These are phyloP conservation scores for Lichenostomus cassidix DNA, from an alignment of 2,113 vertebrate genomes.

Conservation along the genomic window DNA sequence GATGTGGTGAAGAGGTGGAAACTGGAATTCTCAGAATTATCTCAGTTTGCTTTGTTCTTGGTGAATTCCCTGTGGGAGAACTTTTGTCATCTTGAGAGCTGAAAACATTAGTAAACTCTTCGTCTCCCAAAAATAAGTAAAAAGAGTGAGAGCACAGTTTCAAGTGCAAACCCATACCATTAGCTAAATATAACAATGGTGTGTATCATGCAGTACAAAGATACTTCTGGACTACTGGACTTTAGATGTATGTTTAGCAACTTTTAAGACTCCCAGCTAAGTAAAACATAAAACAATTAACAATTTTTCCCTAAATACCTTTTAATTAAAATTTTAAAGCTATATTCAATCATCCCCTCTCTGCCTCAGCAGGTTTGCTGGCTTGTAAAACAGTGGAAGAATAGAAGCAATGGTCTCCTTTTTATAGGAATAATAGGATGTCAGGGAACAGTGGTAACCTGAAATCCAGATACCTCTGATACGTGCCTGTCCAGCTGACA, in stretches of 20 bases:
- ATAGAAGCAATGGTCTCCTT: background rate
- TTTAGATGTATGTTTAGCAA: background rate
- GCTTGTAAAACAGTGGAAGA: background rate
- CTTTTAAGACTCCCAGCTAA: background rate
- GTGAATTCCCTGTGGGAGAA: background rate
- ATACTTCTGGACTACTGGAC: too few species aligned
- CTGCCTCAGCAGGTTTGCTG: background rate
- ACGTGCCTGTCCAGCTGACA: rapidly evolving
- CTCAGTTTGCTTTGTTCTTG: background rate
- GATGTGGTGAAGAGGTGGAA: background rate
- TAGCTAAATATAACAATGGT: background rate
- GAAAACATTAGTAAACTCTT: background rate
- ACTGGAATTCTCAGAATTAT: background rate
- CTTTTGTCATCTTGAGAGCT: background rate
- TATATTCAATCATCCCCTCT: background rate
- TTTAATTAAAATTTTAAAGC: background rate
- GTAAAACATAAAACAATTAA: background rate
- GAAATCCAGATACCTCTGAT: rapidly evolving
- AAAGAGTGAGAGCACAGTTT: background rate
- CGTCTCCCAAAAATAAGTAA: background rate
- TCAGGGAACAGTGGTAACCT: background rate
- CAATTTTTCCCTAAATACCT: background rate
- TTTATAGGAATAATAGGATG: background rate
- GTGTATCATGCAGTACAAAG: background rate
- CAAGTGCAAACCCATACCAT: background rate